Evolutionary conservation across 2,113 vertebrate species (phyloP).

Genomic region (Delphinapterus leucas): DNA sequence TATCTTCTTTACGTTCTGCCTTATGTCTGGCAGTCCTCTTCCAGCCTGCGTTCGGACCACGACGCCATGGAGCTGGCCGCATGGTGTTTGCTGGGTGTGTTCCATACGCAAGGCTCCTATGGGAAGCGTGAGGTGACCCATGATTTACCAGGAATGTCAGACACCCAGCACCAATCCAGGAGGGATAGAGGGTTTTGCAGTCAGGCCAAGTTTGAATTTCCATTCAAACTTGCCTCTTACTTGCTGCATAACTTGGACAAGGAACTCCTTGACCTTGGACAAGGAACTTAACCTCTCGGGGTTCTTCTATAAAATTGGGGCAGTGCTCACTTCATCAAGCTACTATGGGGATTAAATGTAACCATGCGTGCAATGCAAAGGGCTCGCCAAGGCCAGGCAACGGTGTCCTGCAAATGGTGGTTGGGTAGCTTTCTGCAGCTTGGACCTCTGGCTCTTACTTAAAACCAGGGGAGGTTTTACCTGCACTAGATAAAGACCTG

Average conservation of each 20-base stretch:
- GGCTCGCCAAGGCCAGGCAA: not conserved
- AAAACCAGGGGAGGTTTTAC: not conserved
- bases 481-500: not conserved
- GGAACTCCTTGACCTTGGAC: not conserved
- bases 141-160: not conserved
- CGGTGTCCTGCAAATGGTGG: not conserved
- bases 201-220: not conserved
- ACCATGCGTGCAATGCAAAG: accelerated
- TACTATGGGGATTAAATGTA: not conserved
- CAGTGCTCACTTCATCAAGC: too few relatives aligned
- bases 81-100: not conserved
- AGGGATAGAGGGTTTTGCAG: not conserved
- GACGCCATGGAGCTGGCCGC: not conserved
- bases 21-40: too few relatives aligned
- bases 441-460: not conserved
- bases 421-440: not conserved
- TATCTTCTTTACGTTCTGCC: too few relatives aligned
- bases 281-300: not conserved
- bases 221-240: not conserved
- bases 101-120: not conserved
- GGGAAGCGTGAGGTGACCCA: not conserved
- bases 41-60: too few relatives aligned
- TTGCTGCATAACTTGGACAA: not conserved
- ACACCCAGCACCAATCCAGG: not conserved
- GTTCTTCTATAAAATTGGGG: not conserved